Conservation (phyloP, 1,140 invertebrate genomes). For the Aphis craccivora region DNA sequence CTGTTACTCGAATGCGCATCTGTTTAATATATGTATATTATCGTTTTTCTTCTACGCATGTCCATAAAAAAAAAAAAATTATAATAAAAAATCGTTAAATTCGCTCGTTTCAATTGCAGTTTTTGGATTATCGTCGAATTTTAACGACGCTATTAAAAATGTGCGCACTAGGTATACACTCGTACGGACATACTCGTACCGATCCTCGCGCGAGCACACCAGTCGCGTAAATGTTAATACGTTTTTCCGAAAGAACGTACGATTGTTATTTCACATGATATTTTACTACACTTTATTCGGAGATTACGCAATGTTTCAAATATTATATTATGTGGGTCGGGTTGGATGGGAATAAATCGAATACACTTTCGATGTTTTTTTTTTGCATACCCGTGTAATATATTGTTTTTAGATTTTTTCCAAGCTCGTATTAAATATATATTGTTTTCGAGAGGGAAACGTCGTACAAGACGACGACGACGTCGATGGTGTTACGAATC, state of each 20-base stretch:
- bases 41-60: not conserved
- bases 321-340: not conserved
- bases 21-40: not conserved
- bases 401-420: not conserved
- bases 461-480: not conserved
- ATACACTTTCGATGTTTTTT: not conserved
- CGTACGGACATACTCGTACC: not conserved
- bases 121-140: not conserved
- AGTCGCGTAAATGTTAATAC: not conserved
- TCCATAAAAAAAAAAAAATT: not conserved
- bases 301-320: not conserved
- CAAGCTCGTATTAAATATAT: not conserved
- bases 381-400: not conserved
- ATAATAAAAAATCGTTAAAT: not conserved
- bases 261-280: not conserved
- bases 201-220: too few species aligned
- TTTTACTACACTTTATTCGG: not conserved
- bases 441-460: not conserved
- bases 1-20: not conserved
- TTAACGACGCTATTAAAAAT: not conserved
- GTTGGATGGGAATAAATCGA: not conserved
- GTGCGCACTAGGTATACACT: not conserved
- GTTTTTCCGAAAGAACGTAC: not conserved
- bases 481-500: not conserved
- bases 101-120: not conserved